phyloP scores from a whole-genome alignment of 2,888 invertebrate species.

The Volucella zonaria region DNA sequence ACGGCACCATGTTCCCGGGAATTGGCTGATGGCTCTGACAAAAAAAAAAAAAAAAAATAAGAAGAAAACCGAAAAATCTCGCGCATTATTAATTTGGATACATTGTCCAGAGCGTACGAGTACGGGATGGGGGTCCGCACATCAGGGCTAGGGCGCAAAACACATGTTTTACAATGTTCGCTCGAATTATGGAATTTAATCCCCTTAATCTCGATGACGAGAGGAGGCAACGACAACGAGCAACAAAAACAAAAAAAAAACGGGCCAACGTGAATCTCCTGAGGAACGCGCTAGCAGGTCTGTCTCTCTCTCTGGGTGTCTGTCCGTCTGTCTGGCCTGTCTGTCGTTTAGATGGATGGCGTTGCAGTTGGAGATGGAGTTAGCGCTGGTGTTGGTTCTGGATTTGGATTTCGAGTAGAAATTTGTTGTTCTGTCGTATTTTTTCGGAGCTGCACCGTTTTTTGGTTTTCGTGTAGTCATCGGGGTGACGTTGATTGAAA shows the following conservation, averaged over 20 bases:
- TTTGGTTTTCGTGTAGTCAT: constrained; percentile 63
- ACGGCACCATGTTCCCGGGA: constrained; percentile 53
- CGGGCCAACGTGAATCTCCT: constrained; percentile 8
- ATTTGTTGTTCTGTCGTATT: constrained; percentile 28
- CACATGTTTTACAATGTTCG: constrained; percentile 69
- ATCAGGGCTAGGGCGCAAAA: constrained; percentile 27
- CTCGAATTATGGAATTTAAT: constrained; percentile 73
- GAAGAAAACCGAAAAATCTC: constrained; percentile 14
- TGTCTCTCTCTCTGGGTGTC: constrained; percentile 25
- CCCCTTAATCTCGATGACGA: constrained; percentile 65
- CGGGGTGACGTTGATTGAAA: constrained; percentile 72
- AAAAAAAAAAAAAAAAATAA: constrained; percentile 1
- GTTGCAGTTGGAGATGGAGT: not conserved
- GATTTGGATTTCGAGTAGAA: too few species aligned
- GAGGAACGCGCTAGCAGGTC: constrained; percentile 19
- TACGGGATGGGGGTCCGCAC: too few species aligned
- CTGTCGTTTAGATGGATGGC: constrained; percentile 57
- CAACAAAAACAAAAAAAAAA: not conserved
- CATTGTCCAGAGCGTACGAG: not conserved
- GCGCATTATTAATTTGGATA: constrained; percentile 69
- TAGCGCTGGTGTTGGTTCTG: too few species aligned
- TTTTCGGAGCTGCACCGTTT: constrained; percentile 6
- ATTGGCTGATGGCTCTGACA: constrained; percentile 34
- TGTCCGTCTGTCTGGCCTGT: constrained; percentile 51
- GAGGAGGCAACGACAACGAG: not conserved